Base-by-base conservation (phyloP, 1,140 invertebrate species). In the Orius laevigatus region DNA sequence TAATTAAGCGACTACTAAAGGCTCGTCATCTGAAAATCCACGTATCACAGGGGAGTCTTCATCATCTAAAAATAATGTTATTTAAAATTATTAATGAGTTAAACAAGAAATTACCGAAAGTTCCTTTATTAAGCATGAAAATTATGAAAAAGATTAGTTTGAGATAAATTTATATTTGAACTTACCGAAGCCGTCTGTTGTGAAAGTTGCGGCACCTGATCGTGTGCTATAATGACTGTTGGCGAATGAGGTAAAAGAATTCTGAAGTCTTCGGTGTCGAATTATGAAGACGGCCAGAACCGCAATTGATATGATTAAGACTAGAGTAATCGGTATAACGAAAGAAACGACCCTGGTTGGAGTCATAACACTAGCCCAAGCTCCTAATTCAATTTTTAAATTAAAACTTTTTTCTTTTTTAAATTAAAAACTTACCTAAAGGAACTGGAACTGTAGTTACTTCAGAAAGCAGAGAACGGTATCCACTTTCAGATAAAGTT, bases 1-100 rank as follows among this genome's bases (percentile, higher is more conserved):
- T 25, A 25, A 25, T 70, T 70, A 92, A 52, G 87, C 85, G 65
- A 92, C 82, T 52, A 94, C 86, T 54, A 94, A 67, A 43, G 89
- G 89, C 64, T 93, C 89, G 64, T 92, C 88, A 63, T 94, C 89
- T 0, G 87, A 88, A 65, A 92, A 92, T 16, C 87, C 86, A 63
- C 80, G 75, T 57, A 91, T 89, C 58, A 83, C 76, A 11, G 87
- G 87, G 56, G 79, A 78, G 59, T 89, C 85, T 62, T 89, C 85
- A 59, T 89, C 85, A 60, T 82, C 82, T 76, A 63, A n/a, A 71
- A 60, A 58, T 55, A 54, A 51, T n/a, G n/a, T n/a, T n/a, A n/a
- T n/a, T n/a, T n/a, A 57, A 59, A 38, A 38, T 14, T 14, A 4
- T 38, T 38, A 12, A 38, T 3, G 15, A 14, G 34, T 16, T n/a